phyloP scores from a whole-genome alignment of 2,113 vertebrate genomes.

The Entomyzon cyanotis region DNA sequence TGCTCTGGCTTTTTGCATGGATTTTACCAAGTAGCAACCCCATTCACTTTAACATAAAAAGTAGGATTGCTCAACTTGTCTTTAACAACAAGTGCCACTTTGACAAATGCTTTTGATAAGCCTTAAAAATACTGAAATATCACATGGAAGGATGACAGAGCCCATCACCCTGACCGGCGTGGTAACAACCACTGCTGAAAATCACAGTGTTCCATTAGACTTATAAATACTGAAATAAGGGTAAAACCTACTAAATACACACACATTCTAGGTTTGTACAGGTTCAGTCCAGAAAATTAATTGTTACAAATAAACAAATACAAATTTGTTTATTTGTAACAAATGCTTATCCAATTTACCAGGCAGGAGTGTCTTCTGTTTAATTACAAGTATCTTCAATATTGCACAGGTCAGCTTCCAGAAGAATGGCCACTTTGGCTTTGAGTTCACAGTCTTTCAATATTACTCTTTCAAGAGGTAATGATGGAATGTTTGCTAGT shows the following conservation, averaged over 20 bases:
- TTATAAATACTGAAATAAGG: not conserved
- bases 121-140: not conserved
- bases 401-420: rapidly evolving
- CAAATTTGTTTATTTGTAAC: not conserved
- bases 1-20: not conserved
- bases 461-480: not conserved
- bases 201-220: not conserved
- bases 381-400: not conserved
- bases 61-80: not conserved
- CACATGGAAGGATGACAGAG: not conserved
- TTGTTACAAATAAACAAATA: too few species aligned
- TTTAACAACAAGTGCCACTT: not conserved
- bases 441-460: not conserved
- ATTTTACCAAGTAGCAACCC: not conserved
- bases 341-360: not conserved
- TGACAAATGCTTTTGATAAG: not conserved
- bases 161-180: rapidly evolving
- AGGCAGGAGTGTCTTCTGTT: not conserved
- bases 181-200: not conserved
- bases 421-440: not conserved
- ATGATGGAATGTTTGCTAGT: not conserved
- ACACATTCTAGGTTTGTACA: not conserved
- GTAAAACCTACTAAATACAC: not conserved
- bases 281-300: not conserved
- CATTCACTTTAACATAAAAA: not conserved